These are phyloP conservation scores for Myotis findleyi DNA, from an alignment of 2,797 vertebrate genomes.

Conservation along the genomic window DNA sequence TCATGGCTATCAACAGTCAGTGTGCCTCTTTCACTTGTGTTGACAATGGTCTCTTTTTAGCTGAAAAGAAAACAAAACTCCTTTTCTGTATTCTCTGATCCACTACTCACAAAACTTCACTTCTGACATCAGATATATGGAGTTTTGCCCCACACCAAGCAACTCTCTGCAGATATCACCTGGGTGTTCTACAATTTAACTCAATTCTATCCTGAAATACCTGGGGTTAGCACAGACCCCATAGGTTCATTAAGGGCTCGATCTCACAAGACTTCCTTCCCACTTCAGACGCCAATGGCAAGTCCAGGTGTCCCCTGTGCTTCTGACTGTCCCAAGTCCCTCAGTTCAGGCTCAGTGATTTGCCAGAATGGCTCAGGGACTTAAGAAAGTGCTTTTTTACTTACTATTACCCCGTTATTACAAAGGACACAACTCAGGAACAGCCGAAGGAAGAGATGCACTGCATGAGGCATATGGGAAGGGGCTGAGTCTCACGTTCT, in stretches of 20 bases:
- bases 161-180: background rate
- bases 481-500: background rate
- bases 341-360: background rate
- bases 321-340: background rate
- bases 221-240: background rate
- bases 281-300: background rate
- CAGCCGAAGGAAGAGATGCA: background rate
- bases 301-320: background rate
- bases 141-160: background rate
- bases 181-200: background rate
- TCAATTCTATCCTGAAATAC: background rate
- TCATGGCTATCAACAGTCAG: too few relatives aligned
- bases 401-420: background rate
- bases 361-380: background rate
- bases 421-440: background rate
- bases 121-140: background rate
- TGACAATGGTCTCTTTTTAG: background rate
- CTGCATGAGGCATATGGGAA: background rate
- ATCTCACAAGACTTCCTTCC: background rate
- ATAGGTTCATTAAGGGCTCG: background rate
- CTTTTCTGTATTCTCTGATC: background rate
- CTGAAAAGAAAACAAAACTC: background rate
- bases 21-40: accelerated
- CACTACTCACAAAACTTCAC: background rate
- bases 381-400: background rate